phyloP scores from a whole-genome alignment of 1,140 invertebrate genomes.

The Lepidotrigona ventralis region DNA sequence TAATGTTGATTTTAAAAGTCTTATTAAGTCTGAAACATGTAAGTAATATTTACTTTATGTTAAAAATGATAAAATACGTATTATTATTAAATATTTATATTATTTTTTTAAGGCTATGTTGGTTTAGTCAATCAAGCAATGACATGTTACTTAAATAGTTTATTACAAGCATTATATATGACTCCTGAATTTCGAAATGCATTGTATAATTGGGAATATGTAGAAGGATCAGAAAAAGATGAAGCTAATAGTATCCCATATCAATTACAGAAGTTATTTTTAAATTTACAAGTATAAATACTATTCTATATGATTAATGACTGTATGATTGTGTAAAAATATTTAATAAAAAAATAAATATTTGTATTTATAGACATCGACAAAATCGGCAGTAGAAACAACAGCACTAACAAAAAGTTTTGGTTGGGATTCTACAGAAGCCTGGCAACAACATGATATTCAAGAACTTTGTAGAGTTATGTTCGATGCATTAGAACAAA shows the following conservation, averaged over 20 bases:
- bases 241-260: slow-evolving; percentile 90
- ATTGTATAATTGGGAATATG: slow-evolving; percentile 92
- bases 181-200: slow-evolving; percentile 97
- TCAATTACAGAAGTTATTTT: slow-evolving; percentile 93
- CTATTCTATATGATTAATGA: background rate
- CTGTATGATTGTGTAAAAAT: slow-evolving; percentile 9
- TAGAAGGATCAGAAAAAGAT: slow-evolving; percentile 83
- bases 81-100: slow-evolving; percentile 25
- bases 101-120: slow-evolving; percentile 83
- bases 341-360: slow-evolving; percentile 21
- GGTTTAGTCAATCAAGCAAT: slow-evolving; percentile 96
- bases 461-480: slow-evolving; percentile 95
- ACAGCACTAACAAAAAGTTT: slow-evolving; percentile 94
- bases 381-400: slow-evolving; percentile 89
- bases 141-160: slow-evolving; percentile 96
- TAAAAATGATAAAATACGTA: background rate
- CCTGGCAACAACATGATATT: slow-evolving; percentile 96
- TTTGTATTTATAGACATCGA: slow-evolving; percentile 83
- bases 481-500: slow-evolving; percentile 94
- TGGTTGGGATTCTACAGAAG: slow-evolving; percentile 94
- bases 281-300: slow-evolving; percentile 88
- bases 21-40: slow-evolving; percentile 60
- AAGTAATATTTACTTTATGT: slow-evolving; percentile 31
- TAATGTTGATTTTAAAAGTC: slow-evolving; percentile 48
- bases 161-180: slow-evolving; percentile 95